Base-by-base conservation (phyloP, 2,797 vertebrate species). In the Gallinago stenura region DNA sequence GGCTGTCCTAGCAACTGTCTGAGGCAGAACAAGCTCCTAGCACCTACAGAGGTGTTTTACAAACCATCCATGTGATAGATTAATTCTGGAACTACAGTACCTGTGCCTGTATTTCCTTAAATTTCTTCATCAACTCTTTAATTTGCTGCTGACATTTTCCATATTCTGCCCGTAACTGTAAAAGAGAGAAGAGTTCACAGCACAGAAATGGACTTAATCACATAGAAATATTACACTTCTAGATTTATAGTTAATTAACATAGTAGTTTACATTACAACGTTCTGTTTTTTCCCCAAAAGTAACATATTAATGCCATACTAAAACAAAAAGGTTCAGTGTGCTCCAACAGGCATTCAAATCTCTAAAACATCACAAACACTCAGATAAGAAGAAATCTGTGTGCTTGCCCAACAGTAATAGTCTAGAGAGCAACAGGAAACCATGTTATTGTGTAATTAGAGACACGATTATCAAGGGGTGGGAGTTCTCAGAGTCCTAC, bases 71-170 rank as follows among this genome's bases (percentile, higher is more conserved):
- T 1, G 1, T 0, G 2, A 46, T 16, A 4, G n/a, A 71, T 81
- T 51, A 72, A 18, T 60, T 78, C 53, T 68, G 8, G 33, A 78
- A 84, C 30, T 62, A 87, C 93, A 89, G 73, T 96, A 99, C 99
- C 99, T 99, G 98, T 43, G 97, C 95, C 93, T 99, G 98, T 97
- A 99, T 96, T 97, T 99, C 98, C 96, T 99, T 98, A 90, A 99
- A 97, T 82, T 98, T 99, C 92, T 94, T 97, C 83, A 97, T 98
- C 81, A 99, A 58, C 73, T 99, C 99, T 96, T 98, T 98, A 87
- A 99, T 99, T 95, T 99, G 99, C 71, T 96, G 98, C 83, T 99
- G 99, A 95, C 99, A 99, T 89, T 98, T 99, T 80, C 98, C 98
- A 93, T 99, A 99, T 97, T 99, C 98, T 95, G 96, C 95, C 89